phyloP scores from a whole-genome alignment of 2,888 invertebrate genomes.

The Diarsia mendica region DNA sequence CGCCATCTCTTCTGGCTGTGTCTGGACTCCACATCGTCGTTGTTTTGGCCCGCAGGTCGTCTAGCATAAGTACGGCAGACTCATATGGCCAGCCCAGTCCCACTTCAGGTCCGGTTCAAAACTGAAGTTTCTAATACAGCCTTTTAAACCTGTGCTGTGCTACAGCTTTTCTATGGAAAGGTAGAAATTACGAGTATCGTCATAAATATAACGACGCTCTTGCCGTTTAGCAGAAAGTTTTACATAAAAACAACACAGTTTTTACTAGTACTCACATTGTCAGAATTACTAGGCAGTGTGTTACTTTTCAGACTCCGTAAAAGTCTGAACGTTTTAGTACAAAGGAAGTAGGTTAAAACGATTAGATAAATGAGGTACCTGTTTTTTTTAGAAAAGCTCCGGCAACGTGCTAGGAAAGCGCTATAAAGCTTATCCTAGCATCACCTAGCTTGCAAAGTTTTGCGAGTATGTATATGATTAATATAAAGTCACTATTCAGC shows the following conservation, averaged over 20 bases:
- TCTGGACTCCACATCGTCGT: too few relatives aligned
- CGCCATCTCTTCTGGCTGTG: too few relatives aligned
- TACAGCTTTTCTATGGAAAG: not conserved
- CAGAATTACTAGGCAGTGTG: not conserved
- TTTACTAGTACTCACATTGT: not conserved
- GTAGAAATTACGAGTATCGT: not conserved
- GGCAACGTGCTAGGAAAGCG: not conserved
- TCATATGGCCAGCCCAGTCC: too few relatives aligned
- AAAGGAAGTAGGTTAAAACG: not conserved
- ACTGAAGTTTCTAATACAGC: not conserved
- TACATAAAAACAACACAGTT: not conserved
- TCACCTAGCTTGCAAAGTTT: conserved; percentile 12
- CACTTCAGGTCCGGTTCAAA: not conserved
- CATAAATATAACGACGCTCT: not conserved
- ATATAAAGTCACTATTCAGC: conserved; percentile 9
- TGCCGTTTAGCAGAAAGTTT: not conserved
- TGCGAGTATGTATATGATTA: conserved; percentile 3
- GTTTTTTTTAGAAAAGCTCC: not conserved
- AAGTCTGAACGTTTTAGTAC: not conserved
- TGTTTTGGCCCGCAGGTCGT: too few relatives aligned
- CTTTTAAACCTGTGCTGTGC: not conserved
- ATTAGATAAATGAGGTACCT: not conserved
- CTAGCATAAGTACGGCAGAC: too few relatives aligned
- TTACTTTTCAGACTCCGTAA: not conserved
- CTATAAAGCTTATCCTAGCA: conserved; percentile 3